Evolutionary conservation across 2,113 vertebrate genomes (phyloP), one percentile per base, ranked within the genome.

Genomic region (Podocnemis expansa): DNA sequence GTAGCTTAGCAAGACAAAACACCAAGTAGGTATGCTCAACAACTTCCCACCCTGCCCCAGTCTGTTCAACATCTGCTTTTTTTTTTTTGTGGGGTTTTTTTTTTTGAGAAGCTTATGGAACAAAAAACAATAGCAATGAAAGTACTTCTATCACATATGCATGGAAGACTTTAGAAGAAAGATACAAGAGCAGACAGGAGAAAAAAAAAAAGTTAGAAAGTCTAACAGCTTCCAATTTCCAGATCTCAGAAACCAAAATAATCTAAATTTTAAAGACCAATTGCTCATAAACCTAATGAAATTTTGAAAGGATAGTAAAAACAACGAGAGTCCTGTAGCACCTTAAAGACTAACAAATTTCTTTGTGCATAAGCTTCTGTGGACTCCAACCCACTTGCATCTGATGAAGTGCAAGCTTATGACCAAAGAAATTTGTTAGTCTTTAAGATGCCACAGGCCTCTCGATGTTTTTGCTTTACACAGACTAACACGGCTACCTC

Each of bases 271-370:
- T 67, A 67, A n/a, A 38, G 4, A 67, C 34, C 34, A 85, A 49
- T 0, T 4, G 78, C 84, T 81, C 24, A 12, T 93, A 96, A 94
- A 70, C 1, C 3, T 86, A 94, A 89, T 91, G 75, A 93, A 91
- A 94, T 85, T 89, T 73, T 82, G 86, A 83, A 88, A 91, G 47
- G 11, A 92, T 58, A 80, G 75, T n/a, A n/a, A n/a, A n/a, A n/a
- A n/a, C n/a, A n/a, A n/a, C n/a, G n/a, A n/a, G n/a, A n/a, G n/a
- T n/a, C n/a, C n/a, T n/a, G n/a, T n/a, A n/a, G n/a, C n/a, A n/a
- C n/a, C n/a, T n/a, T n/a, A n/a, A n/a, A n/a, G n/a, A n/a, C n/a
- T n/a, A n/a, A n/a, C n/a, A n/a, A n/a, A n/a, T n/a, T n/a, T n/a
- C n/a, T n/a, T n/a, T n/a, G n/a, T n/a, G n/a, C n/a, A n/a, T n/a